Conservation (phyloP, 2,797 vertebrate genomes). For the Galago senegalensis region DNA sequence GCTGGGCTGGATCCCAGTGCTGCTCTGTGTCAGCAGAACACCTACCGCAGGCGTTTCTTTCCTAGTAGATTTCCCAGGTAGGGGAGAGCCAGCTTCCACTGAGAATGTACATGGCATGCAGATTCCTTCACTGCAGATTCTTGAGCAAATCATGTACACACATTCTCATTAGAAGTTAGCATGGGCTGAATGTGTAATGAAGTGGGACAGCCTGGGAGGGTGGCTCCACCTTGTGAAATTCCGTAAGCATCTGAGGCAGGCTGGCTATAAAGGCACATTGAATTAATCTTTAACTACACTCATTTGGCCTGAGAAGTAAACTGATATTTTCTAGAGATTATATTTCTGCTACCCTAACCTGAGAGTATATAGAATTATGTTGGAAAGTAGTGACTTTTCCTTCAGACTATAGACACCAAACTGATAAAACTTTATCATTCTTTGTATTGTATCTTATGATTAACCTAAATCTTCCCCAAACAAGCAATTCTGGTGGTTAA, state of each 20-base stretch:
- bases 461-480: constrained; percentile 27
- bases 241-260: neutral
- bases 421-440: neutral
- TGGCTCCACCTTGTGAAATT: neutral
- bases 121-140: constrained; percentile 4
- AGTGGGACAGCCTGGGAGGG: neutral
- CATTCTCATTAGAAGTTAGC: constrained; percentile 21
- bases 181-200: constrained; percentile 31
- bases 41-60: constrained; percentile 2
- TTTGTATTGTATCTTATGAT: constrained; percentile 12
- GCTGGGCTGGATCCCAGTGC: neutral
- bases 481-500: constrained; percentile 37
- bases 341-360: neutral
- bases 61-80: neutral
- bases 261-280: neutral
- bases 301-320: neutral
- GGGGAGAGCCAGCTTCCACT: neutral
- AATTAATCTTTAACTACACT: constrained; percentile 28
- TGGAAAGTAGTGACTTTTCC: constrained; percentile 7
- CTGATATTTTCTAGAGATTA: neutral
- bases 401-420: neutral
- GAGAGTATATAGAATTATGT: neutral
- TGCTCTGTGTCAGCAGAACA: neutral
- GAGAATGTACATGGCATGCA: neutral
- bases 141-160: constrained; percentile 36